Evolutionary conservation across 2,888 invertebrate species (phyloP).

Genomic region (Scaptomyza polygonia): DNA sequence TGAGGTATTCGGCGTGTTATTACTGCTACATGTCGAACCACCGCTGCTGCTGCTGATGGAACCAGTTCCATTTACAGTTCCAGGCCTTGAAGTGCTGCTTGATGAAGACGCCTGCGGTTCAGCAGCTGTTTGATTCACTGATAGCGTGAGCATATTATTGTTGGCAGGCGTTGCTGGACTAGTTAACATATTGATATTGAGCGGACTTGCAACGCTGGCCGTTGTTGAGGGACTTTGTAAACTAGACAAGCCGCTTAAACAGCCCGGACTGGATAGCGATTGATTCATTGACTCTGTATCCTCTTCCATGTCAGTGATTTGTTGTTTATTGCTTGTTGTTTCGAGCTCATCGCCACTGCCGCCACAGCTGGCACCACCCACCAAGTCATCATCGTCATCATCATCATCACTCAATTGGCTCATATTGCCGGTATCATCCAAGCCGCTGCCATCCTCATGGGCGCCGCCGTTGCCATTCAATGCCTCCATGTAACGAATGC

Average conservation of each 20-base stretch:
- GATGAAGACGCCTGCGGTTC: constrained; percentile 31
- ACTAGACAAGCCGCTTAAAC: constrained; percentile 88
- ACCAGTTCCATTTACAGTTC: constrained; percentile 24
- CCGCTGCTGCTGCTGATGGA: constrained; percentile 38
- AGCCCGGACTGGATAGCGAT: constrained; percentile 87
- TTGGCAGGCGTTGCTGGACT: constrained; percentile 85
- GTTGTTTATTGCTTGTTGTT: constrained; percentile 51
- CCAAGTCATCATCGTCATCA: constrained; percentile 85
- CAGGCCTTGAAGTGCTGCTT: constrained; percentile 7
- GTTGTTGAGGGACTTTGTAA: constrained; percentile 89
- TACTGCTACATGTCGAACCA: constrained; percentile 60
- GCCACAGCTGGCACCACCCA: constrained; percentile 91
- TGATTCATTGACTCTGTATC: constrained; percentile 88
- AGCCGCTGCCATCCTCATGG: constrained; percentile 86
- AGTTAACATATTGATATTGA: constrained; percentile 89
- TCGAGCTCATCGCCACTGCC: constrained; percentile 88
- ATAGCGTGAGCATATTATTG: constrained; percentile 18
- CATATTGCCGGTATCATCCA: constrained; percentile 81
- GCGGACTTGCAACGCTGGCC: constrained; percentile 91
- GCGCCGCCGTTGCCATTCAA: constrained; percentile 84
- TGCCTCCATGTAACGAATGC: constrained; percentile 97
- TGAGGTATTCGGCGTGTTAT: constrained; percentile 72
- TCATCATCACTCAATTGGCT: constrained; percentile 75
- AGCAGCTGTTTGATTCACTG: constrained; percentile 4
- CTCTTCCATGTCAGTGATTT: constrained; percentile 87